Evolutionary conservation across 1,140 invertebrate species (phyloP).

Genomic region (Oscheius sp.): DNA sequence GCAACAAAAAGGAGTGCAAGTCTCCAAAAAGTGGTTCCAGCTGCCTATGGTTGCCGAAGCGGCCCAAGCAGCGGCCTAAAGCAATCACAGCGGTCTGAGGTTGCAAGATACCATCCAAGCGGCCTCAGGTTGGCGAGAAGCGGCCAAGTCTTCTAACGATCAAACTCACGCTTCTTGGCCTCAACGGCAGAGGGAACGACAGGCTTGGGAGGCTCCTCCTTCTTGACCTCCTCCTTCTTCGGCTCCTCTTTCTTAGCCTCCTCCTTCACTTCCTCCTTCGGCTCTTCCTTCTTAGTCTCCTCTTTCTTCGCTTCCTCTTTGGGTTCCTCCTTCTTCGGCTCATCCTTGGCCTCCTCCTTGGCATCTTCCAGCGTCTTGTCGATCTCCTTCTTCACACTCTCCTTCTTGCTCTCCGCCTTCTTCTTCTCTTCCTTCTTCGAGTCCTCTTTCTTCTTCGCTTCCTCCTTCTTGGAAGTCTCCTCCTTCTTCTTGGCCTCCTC

Average conservation of each 20-base stretch:
- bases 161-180: too few species aligned
- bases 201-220: too few species aligned
- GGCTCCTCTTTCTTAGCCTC: background rate
- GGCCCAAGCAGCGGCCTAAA: too few species aligned
- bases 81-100: too few species aligned
- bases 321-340: background rate
- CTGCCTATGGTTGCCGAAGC: too few species aligned
- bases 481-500: background rate
- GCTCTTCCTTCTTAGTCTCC: background rate
- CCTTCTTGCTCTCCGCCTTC: background rate
- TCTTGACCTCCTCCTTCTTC: background rate
- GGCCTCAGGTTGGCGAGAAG: too few species aligned
- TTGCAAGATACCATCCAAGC: too few species aligned
- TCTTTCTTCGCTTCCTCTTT: background rate
- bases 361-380: background rate
- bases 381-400: background rate
- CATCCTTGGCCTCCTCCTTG: background rate
- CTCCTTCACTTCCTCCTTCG: background rate
- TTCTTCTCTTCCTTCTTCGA: background rate
- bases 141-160: too few species aligned
- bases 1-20: too few species aligned
- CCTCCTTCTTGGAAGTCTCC: background rate
- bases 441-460: background rate
- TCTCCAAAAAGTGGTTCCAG: too few species aligned
- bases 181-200: too few species aligned